Evolutionary conservation across 2,113 vertebrate genomes (phyloP), one percentile per base, ranked within the genome.

Genomic region (Myrmophylax atrothorax): DNA sequence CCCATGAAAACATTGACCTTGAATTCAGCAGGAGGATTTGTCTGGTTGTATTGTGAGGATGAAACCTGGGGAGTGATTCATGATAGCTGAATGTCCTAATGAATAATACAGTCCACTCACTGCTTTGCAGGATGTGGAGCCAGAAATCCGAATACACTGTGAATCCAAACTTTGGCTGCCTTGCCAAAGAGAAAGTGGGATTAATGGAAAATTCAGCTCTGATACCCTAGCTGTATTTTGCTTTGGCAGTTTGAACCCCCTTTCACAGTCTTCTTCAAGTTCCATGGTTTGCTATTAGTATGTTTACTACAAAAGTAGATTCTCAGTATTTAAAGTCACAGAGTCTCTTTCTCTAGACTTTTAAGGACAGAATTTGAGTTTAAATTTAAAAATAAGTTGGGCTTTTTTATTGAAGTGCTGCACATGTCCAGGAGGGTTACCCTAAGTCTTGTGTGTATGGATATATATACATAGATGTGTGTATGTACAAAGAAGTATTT

Each of bases 381-480:
- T 55, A 76, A 93, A 88, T 26, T 52, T 6, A 79, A 88, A 87
- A 87, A 50, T 17, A 40, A 60, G 4, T 53, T 56, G 26, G 12
- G 17, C 13, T 50, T 69, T 73, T 78, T 87, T 8, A 38, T 22
- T 62, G 38, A 85, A 79, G 24, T 35, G 16, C 17, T 86, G 47
- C 53, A 56, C 18, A 40, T 20, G 38, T 15, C n/a, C 74, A 8
- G 14, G 38, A 63, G 4, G 17, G 10, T 85, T 69, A 29, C 46
- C 0, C 0, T 50, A 67, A 62, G 13, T 50, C 46, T 77, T 31
- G 4, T 58, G 26, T 35, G 3, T 38, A 5, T 37, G 26, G 12
- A 18, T 28, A 18, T 50, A 24, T n/a, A 3, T 26, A 12, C 25
- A 9, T 9, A 44, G 7, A 13, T 40, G 6, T 37, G 15, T 59